These are phyloP conservation scores for Aleadryas rufinucha DNA, from an alignment of 2,113 vertebrate species.

Conservation along the genomic window DNA sequence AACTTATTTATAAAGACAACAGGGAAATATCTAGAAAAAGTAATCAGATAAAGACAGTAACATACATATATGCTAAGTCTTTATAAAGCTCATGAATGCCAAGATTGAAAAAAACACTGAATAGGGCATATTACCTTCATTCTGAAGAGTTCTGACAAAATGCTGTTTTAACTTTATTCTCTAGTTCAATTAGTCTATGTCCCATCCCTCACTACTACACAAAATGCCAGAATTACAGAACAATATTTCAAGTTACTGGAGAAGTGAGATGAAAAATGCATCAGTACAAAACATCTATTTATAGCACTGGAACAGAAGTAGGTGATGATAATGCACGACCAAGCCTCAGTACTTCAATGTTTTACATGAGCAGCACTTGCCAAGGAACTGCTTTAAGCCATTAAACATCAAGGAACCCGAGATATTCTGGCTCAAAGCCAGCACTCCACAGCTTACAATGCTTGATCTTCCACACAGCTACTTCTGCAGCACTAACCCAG, in stretches of 20 bases:
- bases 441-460: not conserved
- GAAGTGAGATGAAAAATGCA: not conserved
- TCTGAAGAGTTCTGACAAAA: not conserved
- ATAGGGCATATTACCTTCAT: not conserved
- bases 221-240: not conserved
- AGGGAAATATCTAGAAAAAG: not conserved
- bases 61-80: not conserved
- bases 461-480: not conserved
- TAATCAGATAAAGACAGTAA: not conserved
- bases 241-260: not conserved
- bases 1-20: not conserved
- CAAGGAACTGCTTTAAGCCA: not conserved
- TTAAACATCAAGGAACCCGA: not conserved
- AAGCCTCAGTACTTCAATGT: not conserved
- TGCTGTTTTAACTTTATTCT: not conserved
- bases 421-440: not conserved
- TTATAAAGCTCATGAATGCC: not conserved
- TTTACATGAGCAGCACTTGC: not conserved
- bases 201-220: not conserved
- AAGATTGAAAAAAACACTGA: not conserved
- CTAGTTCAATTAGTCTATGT: not conserved
- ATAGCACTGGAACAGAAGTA: not conserved
- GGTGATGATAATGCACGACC: not conserved
- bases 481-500: not conserved
- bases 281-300: conserved; percentile 16